Evolutionary conservation across 2,888 invertebrate species (phyloP), one percentile per base, ranked within the genome.

Genomic region (Ormyrus thymus): DNA sequence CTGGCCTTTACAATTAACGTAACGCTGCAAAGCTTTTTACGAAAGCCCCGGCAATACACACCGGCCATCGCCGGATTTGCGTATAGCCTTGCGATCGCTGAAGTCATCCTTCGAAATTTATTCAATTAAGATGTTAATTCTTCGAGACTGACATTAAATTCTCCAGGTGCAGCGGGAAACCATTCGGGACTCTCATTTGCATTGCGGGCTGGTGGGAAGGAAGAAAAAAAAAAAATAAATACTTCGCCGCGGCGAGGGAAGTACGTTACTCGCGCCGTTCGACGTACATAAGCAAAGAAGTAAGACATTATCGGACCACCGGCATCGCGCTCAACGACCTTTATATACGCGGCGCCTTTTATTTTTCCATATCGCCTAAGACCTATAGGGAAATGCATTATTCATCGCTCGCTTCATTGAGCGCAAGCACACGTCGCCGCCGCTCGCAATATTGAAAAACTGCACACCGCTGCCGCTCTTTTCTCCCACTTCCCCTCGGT

Each of bases 381-480:
- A 66, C 50, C 55, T 62, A 75, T 66, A 15, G 75, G 61, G 56
- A 55, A 71, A 76, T 79, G 71, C 79, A 76, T 76, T 79, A 76
- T 79, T 76, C 79, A 79, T 72, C 65, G 4, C 51, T 72, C 76
- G 43, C 76, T 65, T 65, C 79, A 70, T 71, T 75, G 78, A 70
- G 53, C 71, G 75, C 71, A 11, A 43, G 58, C 64, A 75, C 61
- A 64, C 71, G 65, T 61, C 76, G 62, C 53, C 51, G 59, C 29
- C 3, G 3, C 29, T 43, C 43, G 64, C 76, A 76, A 68, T 79
- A 79, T 79, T 76, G 76, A 79, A 76, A 79, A 79, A 79, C 43
- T 55, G 56, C 66, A 66, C n/a, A 59, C 56, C 29, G 43, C 64
- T 66, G 43, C n/a, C 66, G 6, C 10, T 64, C 5, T 48, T 46